These are phyloP conservation scores for Aphis gossypii DNA, from an alignment of 1,140 invertebrate genomes.

Conservation along the genomic window DNA sequence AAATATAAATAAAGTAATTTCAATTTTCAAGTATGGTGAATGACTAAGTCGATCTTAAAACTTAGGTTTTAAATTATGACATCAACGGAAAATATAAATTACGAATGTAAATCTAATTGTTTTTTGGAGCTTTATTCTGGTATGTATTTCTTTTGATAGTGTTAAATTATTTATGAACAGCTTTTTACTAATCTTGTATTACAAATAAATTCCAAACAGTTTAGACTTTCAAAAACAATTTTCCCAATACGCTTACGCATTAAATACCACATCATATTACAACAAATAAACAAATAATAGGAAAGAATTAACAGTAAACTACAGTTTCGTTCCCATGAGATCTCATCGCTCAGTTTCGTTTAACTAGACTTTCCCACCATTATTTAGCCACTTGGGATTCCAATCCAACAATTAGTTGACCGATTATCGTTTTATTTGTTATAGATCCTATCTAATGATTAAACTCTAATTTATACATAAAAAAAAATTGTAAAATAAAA, in stretches of 20 bases:
- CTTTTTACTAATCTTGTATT: not conserved
- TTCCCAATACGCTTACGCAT: not conserved
- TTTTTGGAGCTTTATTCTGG: not conserved
- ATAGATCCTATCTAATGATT: not conserved
- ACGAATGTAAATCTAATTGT: slow-evolving; percentile 8
- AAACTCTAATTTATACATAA: not conserved
- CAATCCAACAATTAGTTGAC: not conserved
- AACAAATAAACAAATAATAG: not conserved
- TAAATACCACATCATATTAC: not conserved
- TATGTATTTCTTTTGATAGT: not conserved
- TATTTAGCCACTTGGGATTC: not conserved
- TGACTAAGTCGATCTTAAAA: not conserved
- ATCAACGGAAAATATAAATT: not conserved
- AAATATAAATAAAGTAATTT: not conserved
- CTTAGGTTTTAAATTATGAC: not conserved
- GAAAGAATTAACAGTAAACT: slow-evolving; percentile 6
- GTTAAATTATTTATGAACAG: slow-evolving; percentile 2
- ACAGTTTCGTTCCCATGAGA: not conserved
- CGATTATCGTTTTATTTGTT: not conserved
- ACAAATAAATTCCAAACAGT: not conserved
- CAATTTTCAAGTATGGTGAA: not conserved
- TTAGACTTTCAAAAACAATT: not conserved
- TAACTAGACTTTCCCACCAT: not conserved
- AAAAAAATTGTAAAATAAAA: slow-evolving; percentile 5
- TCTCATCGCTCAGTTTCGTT: slow-evolving; percentile 26